Evolutionary conservation across 2,113 vertebrate species (phyloP).

Genomic region (Pseudolaguvia tuberculata): DNA sequence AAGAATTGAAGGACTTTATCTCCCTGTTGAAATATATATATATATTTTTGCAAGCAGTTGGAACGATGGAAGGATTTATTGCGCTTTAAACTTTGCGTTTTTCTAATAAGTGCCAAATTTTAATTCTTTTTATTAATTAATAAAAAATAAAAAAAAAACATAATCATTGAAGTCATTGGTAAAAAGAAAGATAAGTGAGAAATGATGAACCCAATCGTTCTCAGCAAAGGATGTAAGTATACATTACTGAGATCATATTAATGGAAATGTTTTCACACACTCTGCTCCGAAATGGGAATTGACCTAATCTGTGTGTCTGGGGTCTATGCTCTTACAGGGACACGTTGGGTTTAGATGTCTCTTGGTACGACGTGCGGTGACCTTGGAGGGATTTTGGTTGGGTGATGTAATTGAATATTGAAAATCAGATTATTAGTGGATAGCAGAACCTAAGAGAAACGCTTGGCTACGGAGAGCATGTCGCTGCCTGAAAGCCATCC

Average conservation of each 20-base stretch:
- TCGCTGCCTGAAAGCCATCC: slow-evolving; percentile 56
- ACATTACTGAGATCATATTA: slow-evolving; percentile 36
- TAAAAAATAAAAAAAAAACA: too few relatives aligned
- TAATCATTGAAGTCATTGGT: not conserved
- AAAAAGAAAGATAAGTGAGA: not conserved
- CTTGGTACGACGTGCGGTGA: slow-evolving; percentile 38
- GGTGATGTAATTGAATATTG: slow-evolving; percentile 54
- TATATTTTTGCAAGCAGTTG: not conserved
- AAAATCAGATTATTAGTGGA: slow-evolving; percentile 51
- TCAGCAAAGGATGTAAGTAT: not conserved
- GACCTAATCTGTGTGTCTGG: slow-evolving; percentile 26
- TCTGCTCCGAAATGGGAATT: slow-evolving; percentile 32
- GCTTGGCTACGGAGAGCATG: slow-evolving; percentile 47
- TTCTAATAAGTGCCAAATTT: slow-evolving; percentile 2
- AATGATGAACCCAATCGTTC: slow-evolving; percentile 19
- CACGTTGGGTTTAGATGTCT: slow-evolving; percentile 48
- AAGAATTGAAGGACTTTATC: too few relatives aligned
- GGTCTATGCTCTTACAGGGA: slow-evolving; percentile 31
- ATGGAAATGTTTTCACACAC: slow-evolving; percentile 35
- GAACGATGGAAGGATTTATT: not conserved
- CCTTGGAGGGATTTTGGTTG: slow-evolving; percentile 44
- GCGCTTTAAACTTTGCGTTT: not conserved
- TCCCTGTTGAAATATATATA: slow-evolving; percentile 1
- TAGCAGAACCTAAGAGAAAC: slow-evolving; percentile 35
- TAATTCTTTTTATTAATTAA: too few relatives aligned